Percentiles rank a stretch among this genome's conserved stretches.
These are phyloP conservation scores for Phalacrocorax carbo DNA, from an alignment of 2,113 vertebrate genomes.

Conservation along the genomic window DNA sequence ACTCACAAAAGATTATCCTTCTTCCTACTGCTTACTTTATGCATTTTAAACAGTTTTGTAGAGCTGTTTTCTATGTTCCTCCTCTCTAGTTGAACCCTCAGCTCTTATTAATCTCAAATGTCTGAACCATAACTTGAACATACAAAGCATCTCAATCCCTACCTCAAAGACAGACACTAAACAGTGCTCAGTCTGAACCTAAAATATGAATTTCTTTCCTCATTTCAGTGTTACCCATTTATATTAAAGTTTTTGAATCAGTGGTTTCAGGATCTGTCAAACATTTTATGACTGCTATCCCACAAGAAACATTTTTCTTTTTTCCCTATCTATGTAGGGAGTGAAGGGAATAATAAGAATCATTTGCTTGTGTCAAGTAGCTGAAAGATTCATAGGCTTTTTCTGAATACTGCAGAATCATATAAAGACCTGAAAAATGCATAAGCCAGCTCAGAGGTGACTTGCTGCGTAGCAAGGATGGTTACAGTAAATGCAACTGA, in stretches of 20 bases:
- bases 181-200: neutral
- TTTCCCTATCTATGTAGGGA: accelerated
- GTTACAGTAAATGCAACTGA: neutral
- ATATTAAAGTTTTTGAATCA: neutral
- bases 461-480: neutral
- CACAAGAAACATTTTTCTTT: neutral
- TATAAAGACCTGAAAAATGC: neutral
- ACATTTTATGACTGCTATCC: neutral
- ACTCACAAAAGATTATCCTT: neutral
- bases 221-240: neutral
- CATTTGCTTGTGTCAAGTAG: neutral
- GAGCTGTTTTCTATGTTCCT: neutral
- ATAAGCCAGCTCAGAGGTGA: neutral
- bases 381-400: neutral
- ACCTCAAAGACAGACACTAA: neutral
- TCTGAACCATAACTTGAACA: neutral
- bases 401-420: neutral
- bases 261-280: neutral
- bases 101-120: neutral
- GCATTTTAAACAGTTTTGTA: neutral
- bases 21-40: neutral
- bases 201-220: neutral
- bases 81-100: neutral
- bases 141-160: neutral
- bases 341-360: neutral